A percentile compares a stretch with the other conserved stretches of the same genome.
phyloP scores from a whole-genome alignment of 2,113 vertebrate species.

The Cygnus buccinator region DNA sequence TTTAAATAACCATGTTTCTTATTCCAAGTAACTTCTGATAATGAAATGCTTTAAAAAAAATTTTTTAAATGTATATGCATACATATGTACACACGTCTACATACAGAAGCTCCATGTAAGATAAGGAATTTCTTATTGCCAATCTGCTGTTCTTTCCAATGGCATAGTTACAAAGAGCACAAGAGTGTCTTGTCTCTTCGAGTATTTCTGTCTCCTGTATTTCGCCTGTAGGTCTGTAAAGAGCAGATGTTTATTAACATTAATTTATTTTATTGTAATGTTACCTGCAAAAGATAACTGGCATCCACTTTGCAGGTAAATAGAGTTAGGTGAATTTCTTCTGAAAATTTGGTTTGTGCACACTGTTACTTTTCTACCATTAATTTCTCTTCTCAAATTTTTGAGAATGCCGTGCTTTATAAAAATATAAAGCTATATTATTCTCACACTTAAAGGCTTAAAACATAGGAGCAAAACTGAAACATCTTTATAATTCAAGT shows the following conservation, averaged over 20 bases:
- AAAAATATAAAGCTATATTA: not conserved
- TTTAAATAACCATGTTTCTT: not conserved
- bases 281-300: not conserved
- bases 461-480: not conserved
- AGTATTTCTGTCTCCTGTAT: not conserved
- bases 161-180: not conserved
- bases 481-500: not conserved
- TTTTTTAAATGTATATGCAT: not conserved
- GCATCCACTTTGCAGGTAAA: not conserved
- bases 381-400: not conserved
- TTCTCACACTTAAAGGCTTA: not conserved
- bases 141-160: not conserved
- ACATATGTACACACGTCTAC: not conserved
- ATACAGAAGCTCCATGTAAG: not conserved
- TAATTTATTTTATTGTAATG: not conserved
- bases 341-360: not conserved
- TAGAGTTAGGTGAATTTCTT: not conserved
- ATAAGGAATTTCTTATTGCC: not conserved
- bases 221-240: not conserved
- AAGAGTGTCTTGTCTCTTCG: not conserved
- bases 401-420: not conserved
- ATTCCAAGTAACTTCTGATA: not conserved
- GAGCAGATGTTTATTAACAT: not conserved
- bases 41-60: not conserved
- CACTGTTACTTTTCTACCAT: not conserved